A percentile compares a stretch with the other conserved stretches of the same genome.
phyloP scores from a whole-genome alignment of 1,140 invertebrate genomes.

The Belonocnema kinseyi region DNA sequence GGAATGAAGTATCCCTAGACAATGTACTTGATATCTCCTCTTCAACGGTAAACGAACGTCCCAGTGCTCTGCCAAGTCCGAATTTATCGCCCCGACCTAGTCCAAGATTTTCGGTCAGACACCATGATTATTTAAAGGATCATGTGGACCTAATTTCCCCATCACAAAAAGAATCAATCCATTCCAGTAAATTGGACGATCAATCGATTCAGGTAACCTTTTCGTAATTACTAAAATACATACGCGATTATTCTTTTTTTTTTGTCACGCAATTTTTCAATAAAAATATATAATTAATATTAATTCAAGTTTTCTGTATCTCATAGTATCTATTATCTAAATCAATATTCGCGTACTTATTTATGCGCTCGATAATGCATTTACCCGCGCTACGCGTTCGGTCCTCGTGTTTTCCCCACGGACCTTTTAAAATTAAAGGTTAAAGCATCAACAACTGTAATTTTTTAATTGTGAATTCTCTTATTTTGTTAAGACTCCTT shows the following conservation, averaged over 20 bases:
- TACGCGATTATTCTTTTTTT: slow-evolving; percentile 3
- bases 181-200: slow-evolving; percentile 59
- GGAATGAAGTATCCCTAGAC: slow-evolving; percentile 58
- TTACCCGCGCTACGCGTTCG: no score
- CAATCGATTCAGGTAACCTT: slow-evolving; percentile 58
- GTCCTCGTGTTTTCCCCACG: not conserved
- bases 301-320: no score
- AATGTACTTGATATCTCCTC: slow-evolving; percentile 55
- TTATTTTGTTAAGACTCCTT: no score
- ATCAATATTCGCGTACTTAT: not conserved
- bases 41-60: slow-evolving; percentile 71
- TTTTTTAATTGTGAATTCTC: no score
- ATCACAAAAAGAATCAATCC: slow-evolving; percentile 50
- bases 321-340: not conserved
- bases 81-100: slow-evolving; percentile 75
- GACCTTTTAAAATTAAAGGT: no score
- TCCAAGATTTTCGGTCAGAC: slow-evolving; percentile 45
- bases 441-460: no score
- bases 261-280: no score
- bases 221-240: slow-evolving; percentile 32
- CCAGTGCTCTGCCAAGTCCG: slow-evolving; percentile 74
- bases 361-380: no score
- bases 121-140: slow-evolving; percentile 59
- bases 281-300: no score
- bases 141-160: slow-evolving; percentile 48